Evolutionary conservation across 2,113 vertebrate species (phyloP).

Genomic region (human): GRCh38 chr20:56454001-56454500

Average conservation of each 20-base stretch:
- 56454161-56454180: too few species aligned
- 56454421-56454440: neutral
- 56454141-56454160: too few species aligned
- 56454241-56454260: neutral
- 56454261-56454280: neutral
- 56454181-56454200: too few species aligned
- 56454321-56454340: rapidly evolving
- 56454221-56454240: neutral
- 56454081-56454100: too few species aligned
- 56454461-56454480: neutral
- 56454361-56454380: neutral
- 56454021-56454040: too few species aligned
- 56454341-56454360: neutral
- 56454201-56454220: too few species aligned
- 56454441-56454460: neutral
- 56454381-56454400: neutral
- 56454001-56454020: too few species aligned
- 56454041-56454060: too few species aligned
- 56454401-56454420: neutral
- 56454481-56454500: neutral
- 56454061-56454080: too few species aligned
- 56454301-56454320: neutral
- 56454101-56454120: too few species aligned
- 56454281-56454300: neutral
- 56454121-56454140: too few species aligned